Base-by-base conservation (phyloP, 1,140 invertebrate genomes). In the Ceratosolen fusciceps region DNA sequence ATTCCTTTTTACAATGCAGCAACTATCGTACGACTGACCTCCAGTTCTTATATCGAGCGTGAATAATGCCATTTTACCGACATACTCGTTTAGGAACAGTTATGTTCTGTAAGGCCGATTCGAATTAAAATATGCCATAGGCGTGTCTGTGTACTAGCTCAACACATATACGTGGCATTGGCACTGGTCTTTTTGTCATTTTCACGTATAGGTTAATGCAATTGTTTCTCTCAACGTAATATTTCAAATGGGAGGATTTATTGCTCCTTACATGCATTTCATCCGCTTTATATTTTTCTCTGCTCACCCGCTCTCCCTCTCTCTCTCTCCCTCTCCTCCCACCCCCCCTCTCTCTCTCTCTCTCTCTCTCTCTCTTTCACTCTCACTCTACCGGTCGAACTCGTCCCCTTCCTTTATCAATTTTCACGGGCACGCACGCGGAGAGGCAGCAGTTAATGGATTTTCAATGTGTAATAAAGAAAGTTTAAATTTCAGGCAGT, bases 191-290 rank as follows among this genome's bases (percentile, higher is more conserved):
- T 74, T 65, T 75, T 12, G 58, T 21, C 62, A 75, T 65, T 47
- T 34, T 47, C 68, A 29, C 12, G 12, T 10, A 58, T 16, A 68
- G 19, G 29, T 68, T 31, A 65, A 75, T 65, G 39, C 39, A 49
- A 75, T 75, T 65, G 19, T 75, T 65, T 24, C 14, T 12, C 5
- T 65, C 21, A 2, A 49, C 2, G 24, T 5, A 54, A 56, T 68
- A 76, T 68, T 68, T 76, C 29, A 68, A 39, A 54, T 37, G 29
- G 34, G 12, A 24, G 14, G 62, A 74, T 67, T 65, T 76, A 76
- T 76, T 19, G 73, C 39, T 62, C 39, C 14, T 47, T 19, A 5
- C 24, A 2, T 43, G 4, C 39, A 2, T 7, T 56, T 43, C 12
- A 43, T 7, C 12, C 39, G 5, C 5, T 43, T 43, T 43, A 43